Evolutionary conservation across 2,888 invertebrate genomes (phyloP).

Genomic region (Euphydryas editha): DNA sequence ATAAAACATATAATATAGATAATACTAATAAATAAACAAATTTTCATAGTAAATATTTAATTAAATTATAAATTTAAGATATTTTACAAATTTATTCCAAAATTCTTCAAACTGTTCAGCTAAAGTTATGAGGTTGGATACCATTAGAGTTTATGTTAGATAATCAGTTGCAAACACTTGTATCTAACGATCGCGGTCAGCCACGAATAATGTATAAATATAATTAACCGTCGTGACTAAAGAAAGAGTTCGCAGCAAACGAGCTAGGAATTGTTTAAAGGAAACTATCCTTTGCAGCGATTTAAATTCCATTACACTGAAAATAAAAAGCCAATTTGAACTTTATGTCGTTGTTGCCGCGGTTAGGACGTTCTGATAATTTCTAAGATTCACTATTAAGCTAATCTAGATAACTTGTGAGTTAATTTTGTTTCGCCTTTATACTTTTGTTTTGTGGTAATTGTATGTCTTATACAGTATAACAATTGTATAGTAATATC

Average conservation of each 20-base stretch:
- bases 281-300: slow-evolving; percentile 68
- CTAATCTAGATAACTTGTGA: slow-evolving; percentile 41
- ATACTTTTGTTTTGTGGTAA: slow-evolving; percentile 31
- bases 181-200: slow-evolving; percentile 46
- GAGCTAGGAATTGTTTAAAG: slow-evolving; percentile 67
- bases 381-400: slow-evolving; percentile 42
- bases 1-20: no score
- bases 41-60: no score
- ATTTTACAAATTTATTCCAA: background rate
- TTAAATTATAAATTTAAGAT: no score
- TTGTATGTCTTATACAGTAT: slow-evolving; percentile 3
- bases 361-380: slow-evolving; percentile 38
- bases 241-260: slow-evolving; percentile 64
- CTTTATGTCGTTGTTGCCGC: slow-evolving; percentile 53
- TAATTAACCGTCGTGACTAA: slow-evolving; percentile 73
- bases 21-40: no score
- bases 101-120: slow-evolving; percentile 1
- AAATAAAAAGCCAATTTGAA: slow-evolving; percentile 72
- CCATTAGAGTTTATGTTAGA: slow-evolving; percentile 15
- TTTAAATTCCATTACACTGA: slow-evolving; percentile 74
- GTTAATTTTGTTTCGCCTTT: slow-evolving; percentile 38
- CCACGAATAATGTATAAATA: slow-evolving; percentile 61
- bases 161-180: slow-evolving; percentile 42
- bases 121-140: slow-evolving; percentile 11
- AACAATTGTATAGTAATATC: slow-evolving; percentile 12